phyloP scores from a whole-genome alignment of 2,113 vertebrate genomes.

The Sebastes fasciatus region DNA sequence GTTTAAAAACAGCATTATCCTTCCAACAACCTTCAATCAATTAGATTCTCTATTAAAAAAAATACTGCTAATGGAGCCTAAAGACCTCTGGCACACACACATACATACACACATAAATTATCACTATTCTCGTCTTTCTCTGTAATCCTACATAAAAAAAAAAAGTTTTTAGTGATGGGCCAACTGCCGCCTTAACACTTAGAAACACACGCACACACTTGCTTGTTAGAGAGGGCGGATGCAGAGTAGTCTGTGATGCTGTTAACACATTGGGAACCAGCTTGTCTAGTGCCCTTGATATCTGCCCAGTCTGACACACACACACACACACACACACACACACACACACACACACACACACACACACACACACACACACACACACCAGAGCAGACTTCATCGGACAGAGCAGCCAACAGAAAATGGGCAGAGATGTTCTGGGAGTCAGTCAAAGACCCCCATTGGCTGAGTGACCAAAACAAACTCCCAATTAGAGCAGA shows the following conservation, averaged over 20 bases:
- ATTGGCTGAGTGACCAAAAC: slow-evolving; percentile 46
- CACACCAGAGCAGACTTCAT: not conserved
- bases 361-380: not conserved
- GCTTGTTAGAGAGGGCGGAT: slow-evolving; percentile 28
- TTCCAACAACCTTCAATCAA: slow-evolving; percentile 80
- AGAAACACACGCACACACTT: slow-evolving; percentile 15
- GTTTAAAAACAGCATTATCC: slow-evolving; percentile 74
- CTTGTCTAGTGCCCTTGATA: slow-evolving; percentile 27
- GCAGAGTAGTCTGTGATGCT: slow-evolving; percentile 17
- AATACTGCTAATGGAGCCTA: slow-evolving; percentile 65
- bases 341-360: not conserved
- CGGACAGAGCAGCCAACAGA: slow-evolving; percentile 14
- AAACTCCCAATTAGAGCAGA: slow-evolving; percentile 57
- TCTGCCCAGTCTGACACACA: not conserved
- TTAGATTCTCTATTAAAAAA: slow-evolving; percentile 66
- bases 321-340: slow-evolving; percentile 1
- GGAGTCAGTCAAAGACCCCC: slow-evolving; percentile 32
- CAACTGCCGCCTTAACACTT: slow-evolving; percentile 16
- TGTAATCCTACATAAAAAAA: not conserved
- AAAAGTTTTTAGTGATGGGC: slow-evolving; percentile 11
- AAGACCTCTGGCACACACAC: slow-evolving; percentile 54
- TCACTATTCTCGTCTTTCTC: slow-evolving; percentile 6
- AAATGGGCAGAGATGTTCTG: slow-evolving; percentile 28
- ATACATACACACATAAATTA: slow-evolving; percentile 29
- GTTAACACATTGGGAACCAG: slow-evolving; percentile 28